phyloP scores from a whole-genome alignment of 2,888 invertebrate genomes.

The Diadromus collaris region DNA sequence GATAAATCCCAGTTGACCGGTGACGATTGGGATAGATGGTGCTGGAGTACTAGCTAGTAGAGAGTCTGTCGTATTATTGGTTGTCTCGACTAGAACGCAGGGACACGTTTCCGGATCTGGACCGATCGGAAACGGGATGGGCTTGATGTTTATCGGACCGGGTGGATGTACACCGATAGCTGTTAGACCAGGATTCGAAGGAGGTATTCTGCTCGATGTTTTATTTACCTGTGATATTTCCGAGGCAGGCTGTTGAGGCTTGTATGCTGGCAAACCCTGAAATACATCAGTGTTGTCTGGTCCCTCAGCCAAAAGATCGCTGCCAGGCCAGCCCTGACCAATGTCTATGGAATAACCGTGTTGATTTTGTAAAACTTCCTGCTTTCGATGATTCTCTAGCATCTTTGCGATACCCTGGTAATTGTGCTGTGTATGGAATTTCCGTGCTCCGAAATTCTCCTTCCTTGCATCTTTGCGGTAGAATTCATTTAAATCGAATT shows the following conservation, averaged over 20 bases:
- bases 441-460: neutral
- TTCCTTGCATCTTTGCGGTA: conserved; percentile 11
- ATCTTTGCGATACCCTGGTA: conserved; percentile 20
- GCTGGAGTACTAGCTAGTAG: conserved; percentile 25
- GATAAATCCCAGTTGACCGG: conserved; percentile 83
- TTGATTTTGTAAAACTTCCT: conserved; percentile 21
- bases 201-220: conserved; percentile 46
- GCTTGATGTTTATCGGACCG: conserved; percentile 81
- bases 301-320: conserved; percentile 10
- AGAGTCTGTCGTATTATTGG: conserved; percentile 73
- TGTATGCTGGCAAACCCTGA: conserved; percentile 17
- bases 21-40: conserved; percentile 66
- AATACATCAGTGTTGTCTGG: conserved; percentile 20
- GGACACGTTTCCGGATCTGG: conserved; percentile 85
- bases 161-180: conserved; percentile 81
- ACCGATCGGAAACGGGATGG: conserved; percentile 83
- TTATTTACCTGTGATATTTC: conserved; percentile 65
- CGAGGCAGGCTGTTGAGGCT: conserved; percentile 55
- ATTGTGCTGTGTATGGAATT: conserved; percentile 26
- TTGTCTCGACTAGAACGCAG: conserved; percentile 83
- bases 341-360: conserved; percentile 8
- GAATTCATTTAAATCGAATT: conserved; percentile 21
- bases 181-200: conserved; percentile 76
- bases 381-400: neutral
- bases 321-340: neutral